A percentile compares a stretch with the other conserved stretches of the same genome.
Evolutionary conservation across 2,113 vertebrate species (phyloP).

Genomic region (Hypomesus transpacificus): DNA sequence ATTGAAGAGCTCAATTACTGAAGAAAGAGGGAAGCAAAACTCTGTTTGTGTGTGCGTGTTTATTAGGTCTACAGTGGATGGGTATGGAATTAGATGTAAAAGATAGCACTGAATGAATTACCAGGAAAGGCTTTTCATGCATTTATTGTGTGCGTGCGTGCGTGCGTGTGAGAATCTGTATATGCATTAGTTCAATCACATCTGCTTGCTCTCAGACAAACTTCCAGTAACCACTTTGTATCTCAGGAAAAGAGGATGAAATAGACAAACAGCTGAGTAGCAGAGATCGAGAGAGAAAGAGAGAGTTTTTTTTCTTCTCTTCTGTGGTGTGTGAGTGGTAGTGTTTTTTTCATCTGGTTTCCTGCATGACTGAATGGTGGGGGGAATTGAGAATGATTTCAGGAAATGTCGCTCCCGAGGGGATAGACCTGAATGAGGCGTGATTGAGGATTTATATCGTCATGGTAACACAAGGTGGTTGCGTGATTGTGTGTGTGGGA

Average conservation of each 20-base stretch:
- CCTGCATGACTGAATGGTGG: not conserved
- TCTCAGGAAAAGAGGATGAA: no score
- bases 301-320: no score
- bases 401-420: constrained; percentile 4
- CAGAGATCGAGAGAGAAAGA: no score
- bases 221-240: no score
- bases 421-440: constrained; percentile 10
- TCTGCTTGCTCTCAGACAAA: no score
- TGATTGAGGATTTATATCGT: constrained; percentile 56
- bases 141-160: not conserved
- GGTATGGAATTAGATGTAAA: constrained; percentile 40
- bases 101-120: not conserved
- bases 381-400: constrained; percentile 3
- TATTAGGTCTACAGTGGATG: not conserved
- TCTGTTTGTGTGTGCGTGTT: constrained; percentile 12
- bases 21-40: not conserved
- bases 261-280: no score
- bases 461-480: constrained; percentile 53
- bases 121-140: not conserved
- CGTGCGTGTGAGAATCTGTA: not conserved
- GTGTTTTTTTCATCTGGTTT: not conserved
- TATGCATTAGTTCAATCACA: not conserved
- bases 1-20: constrained; percentile 3
- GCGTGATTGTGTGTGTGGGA: not conserved
- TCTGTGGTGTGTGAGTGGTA: not conserved